phyloP scores from a whole-genome alignment of 2,113 vertebrate species.

The Phycodurus eques region DNA sequence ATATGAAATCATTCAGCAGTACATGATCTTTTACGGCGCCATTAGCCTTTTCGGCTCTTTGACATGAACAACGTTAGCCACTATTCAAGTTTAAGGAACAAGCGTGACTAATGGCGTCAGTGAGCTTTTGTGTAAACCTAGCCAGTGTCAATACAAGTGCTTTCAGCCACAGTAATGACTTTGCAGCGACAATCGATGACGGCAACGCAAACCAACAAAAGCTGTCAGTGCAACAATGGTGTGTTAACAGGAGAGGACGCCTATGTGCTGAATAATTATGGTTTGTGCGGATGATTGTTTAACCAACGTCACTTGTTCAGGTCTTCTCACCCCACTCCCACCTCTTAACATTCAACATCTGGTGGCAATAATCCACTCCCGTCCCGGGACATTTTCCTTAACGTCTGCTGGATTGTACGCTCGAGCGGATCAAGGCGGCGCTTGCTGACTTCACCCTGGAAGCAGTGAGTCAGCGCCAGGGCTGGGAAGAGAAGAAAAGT shows the following conservation, averaged over 20 bases:
- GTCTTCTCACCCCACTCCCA: constrained; percentile 24
- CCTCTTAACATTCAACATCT: constrained; percentile 58
- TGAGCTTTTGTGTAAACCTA: constrained; percentile 8
- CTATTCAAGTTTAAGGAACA: constrained; percentile 1
- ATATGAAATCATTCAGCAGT: background rate
- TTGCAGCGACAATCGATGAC: background rate
- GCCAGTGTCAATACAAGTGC: constrained; percentile 18
- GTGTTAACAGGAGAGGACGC: background rate
- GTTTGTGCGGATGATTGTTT: constrained; percentile 30
- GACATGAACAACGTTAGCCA: background rate
- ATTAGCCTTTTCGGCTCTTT: background rate
- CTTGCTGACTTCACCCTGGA: constrained; percentile 29
- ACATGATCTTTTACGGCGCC: background rate
- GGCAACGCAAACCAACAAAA: constrained; percentile 8
- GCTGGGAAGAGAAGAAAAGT: constrained; percentile 14
- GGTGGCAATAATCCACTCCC: constrained; percentile 50
- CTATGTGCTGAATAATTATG: background rate
- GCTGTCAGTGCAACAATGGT: constrained; percentile 8
- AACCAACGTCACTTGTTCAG: constrained; percentile 43
- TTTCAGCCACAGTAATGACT: background rate
- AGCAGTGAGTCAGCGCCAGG: constrained; percentile 28
- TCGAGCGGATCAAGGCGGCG: constrained; percentile 1
- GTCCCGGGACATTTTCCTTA: constrained; percentile 23
- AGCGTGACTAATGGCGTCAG: background rate
- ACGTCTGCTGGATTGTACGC: constrained; percentile 18